These are phyloP conservation scores for Agrochola macilenta DNA, from an alignment of 2,888 invertebrate species.

Conservation along the genomic window DNA sequence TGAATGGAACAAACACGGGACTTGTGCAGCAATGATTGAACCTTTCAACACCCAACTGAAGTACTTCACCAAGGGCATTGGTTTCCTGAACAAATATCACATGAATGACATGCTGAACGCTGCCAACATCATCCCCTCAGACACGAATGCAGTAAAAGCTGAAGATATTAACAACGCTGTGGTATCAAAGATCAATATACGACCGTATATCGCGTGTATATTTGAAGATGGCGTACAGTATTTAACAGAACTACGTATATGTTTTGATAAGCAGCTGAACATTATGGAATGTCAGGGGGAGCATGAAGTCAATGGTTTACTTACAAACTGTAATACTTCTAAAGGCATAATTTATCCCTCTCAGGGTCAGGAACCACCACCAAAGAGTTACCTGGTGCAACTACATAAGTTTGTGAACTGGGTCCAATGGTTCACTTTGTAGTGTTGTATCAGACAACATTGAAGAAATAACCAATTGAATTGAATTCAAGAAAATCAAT, in stretches of 20 bases:
- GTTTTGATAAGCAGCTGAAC: constrained; percentile 92
- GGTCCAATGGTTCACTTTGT: constrained; percentile 63
- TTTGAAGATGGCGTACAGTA: constrained; percentile 90
- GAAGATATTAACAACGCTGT: constrained; percentile 79
- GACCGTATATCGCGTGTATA: constrained; percentile 91
- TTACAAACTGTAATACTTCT: constrained; percentile 52
- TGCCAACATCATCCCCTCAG: constrained; percentile 88
- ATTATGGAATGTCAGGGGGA: constrained; percentile 92
- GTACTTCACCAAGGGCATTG: constrained; percentile 92
- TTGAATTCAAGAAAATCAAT: background rate
- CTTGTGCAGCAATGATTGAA: constrained; percentile 92
- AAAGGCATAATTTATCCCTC: constrained; percentile 53
- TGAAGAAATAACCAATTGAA: constrained; percentile 15
- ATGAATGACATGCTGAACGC: constrained; percentile 90
- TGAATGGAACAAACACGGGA: constrained; percentile 96
- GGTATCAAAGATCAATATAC: constrained; percentile 87
- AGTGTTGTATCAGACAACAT: constrained; percentile 1
- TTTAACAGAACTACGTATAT: constrained; percentile 93
- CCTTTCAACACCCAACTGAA: constrained; percentile 91
- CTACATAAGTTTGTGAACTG: constrained; percentile 60
- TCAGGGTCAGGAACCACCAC: constrained; percentile 10
- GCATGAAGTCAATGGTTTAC: constrained; percentile 14
- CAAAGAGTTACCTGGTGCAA: constrained; percentile 48
- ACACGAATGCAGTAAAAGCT: constrained; percentile 54
- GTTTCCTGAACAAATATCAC: constrained; percentile 90